Percentiles rank a stretch among this genome's conserved stretches.
Conservation (phyloP, 2,888 invertebrate species). For the Glaucopsyche alexis region DNA sequence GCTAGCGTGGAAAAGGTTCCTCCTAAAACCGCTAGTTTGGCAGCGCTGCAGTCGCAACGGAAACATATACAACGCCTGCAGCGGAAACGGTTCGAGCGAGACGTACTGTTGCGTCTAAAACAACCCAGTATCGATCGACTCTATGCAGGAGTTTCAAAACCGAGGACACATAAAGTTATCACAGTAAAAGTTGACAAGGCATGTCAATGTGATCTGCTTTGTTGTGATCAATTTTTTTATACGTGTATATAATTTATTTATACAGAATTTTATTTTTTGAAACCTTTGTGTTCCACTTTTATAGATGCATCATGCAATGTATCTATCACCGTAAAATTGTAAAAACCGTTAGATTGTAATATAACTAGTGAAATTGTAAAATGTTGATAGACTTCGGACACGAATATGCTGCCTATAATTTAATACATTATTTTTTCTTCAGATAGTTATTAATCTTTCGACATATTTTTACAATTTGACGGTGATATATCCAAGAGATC, state of each 20-base stretch:
- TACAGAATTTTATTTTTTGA: not conserved
- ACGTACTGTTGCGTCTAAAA: slow-evolving; percentile 49
- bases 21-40: slow-evolving; percentile 61
- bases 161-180: slow-evolving; percentile 34
- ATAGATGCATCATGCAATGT: no score
- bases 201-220: not conserved
- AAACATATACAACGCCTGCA: slow-evolving; percentile 57
- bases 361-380: no score
- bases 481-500: no score
- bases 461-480: no score
- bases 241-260: not conserved
- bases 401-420: no score
- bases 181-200: not conserved
- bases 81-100: slow-evolving; percentile 51
- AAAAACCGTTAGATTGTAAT: no score
- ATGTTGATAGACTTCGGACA: no score
- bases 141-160: slow-evolving; percentile 49
- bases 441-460: no score
- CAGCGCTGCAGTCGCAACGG: slow-evolving; percentile 57
- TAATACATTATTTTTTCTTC: no score
- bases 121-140: slow-evolving; percentile 53
- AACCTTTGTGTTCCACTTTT: no score
- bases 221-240: not conserved
- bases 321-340: no score
- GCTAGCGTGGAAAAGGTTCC: slow-evolving; percentile 45